Base-by-base conservation (phyloP, 2,113 vertebrate genomes). In the Austrofundulus limnaeus region DNA sequence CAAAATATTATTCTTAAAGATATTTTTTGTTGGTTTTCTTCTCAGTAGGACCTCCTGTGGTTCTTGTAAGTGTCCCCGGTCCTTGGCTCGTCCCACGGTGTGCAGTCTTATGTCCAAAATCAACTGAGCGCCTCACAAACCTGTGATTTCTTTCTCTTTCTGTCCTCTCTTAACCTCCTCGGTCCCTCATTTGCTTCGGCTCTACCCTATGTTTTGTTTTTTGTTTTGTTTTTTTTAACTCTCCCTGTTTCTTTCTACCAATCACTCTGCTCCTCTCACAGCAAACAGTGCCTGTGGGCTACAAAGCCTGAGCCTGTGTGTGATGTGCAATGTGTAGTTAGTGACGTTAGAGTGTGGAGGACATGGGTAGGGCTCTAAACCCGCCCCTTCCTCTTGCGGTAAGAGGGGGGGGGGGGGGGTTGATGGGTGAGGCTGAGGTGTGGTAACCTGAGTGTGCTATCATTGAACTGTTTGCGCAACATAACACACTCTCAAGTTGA, bases 241-340 rank as follows among this genome's bases (percentile, higher is more conserved):
- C 59, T 59, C 19, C 37, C 41, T 74, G 72, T 46, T 25, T 53
- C 61, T 66, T 73, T 58, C 63, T 73, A 49, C 39, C 42, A 43
- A 69, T 76, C 66, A 78, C 81, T 87, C 53, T 75, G 24, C 78
- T 74, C 69, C 79, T 83, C 63, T 81, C 73, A 69, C 19, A 58
- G 61, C 68, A 63, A 84, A 77, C 60, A 65, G 55, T 91, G 90
- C 85, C 89, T 90, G 80, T 75, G 79, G 90, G 88, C 85, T 88
- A 85, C 38, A 57, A 54, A 77, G 82, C 85, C 78, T 89, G 75
- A 80, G 80, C 82, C 88, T 87, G 66, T 74, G 72, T 66, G 64
- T 76, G 75, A 75, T 85, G 73, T 81, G 72, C 17, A 25, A 83
- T 85, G 83, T 86, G 83, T 83, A 72, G 65, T 79, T 83, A 82